These are phyloP conservation scores for Apostichopus parvimensis DNA, from an alignment of 35 echinoderm and acorn worm species.

Conservation along the genomic window DNA sequence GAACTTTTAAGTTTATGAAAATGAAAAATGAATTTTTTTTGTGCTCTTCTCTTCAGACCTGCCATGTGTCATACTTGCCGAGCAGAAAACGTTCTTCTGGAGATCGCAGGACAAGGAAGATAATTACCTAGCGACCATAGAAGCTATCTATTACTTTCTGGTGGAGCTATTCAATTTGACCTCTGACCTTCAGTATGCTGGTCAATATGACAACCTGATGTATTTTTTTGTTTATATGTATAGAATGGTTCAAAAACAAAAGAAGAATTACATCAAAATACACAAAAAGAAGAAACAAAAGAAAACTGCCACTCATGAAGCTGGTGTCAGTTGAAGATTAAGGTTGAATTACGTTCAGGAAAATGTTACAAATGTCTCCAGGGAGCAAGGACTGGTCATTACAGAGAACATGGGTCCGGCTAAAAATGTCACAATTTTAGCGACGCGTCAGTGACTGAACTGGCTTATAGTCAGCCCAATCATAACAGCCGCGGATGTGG, in stretches of 20 bases:
- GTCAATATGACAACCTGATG: conserved; percentile 85
- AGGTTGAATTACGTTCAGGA: not conserved
- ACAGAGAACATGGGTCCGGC: too few relatives aligned
- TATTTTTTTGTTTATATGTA: conserved; percentile 93
- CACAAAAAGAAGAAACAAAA: not conserved
- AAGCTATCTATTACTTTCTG: conserved; percentile 95
- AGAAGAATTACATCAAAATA: not conserved
- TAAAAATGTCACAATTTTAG: too few relatives aligned
- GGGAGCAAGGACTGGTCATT: too few relatives aligned
- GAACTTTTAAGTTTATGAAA: too few relatives aligned
- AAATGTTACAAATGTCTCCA: too few relatives aligned
- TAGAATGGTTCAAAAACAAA: conserved; percentile 62
- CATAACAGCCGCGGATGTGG: too few relatives aligned
- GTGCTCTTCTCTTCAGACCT: conserved; percentile 60
- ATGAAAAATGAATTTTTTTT: not conserved
- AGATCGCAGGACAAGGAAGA: conserved; percentile 79
- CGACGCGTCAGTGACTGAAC: too few relatives aligned
- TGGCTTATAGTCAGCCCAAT: too few relatives aligned
- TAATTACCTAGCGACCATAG: conserved; percentile 92
- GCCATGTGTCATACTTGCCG: conserved; percentile 70
- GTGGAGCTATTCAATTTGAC: conserved; percentile 64
- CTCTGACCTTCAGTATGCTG: conserved; percentile 45
- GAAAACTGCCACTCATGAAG: not conserved
- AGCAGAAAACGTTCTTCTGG: conserved; percentile 82
- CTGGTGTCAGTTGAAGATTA: not conserved